Conservation (phyloP, 2,888 invertebrate genomes). For the Agriopis aurantiaria region DNA sequence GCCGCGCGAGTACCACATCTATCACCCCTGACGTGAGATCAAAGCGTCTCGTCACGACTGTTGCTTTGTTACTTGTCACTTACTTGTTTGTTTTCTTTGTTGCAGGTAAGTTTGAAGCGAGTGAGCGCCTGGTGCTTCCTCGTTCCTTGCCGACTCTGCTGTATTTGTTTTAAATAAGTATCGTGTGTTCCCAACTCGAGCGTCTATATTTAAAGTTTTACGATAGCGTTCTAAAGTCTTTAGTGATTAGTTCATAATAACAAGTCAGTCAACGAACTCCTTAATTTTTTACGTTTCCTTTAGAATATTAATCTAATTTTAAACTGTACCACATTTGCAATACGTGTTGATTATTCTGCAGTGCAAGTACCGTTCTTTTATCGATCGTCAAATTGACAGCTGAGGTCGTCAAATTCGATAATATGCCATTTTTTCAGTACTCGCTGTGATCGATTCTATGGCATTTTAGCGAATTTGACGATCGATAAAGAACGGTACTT, state of each 20-base stretch:
- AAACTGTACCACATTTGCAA: background rate
- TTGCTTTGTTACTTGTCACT: slow-evolving; percentile 17
- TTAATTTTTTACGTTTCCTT: slow-evolving; percentile 11
- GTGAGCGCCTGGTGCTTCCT: slow-evolving; percentile 14
- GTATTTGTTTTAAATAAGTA: slow-evolving; percentile 1
- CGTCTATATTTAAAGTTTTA: background rate
- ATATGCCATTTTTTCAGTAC: too few relatives aligned
- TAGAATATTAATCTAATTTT: background rate
- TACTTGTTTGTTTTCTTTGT: slow-evolving; percentile 24
- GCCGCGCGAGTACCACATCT: background rate
- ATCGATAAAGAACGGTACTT: too few relatives aligned
- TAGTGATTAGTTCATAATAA: slow-evolving; percentile 9
- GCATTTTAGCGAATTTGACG: too few relatives aligned
- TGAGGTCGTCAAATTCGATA: too few relatives aligned
- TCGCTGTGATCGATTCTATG: too few relatives aligned
- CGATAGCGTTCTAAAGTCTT: background rate
- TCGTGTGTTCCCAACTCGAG: slow-evolving; percentile 8
- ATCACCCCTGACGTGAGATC: slow-evolving; percentile 5
- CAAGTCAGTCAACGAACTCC: slow-evolving; percentile 20
- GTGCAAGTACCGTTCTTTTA: too few relatives aligned
- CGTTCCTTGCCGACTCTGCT: slow-evolving; percentile 7
- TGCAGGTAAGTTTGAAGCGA: slow-evolving; percentile 22
- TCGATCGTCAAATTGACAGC: too few relatives aligned
- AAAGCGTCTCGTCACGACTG: slow-evolving; percentile 22
- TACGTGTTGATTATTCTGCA: background rate